phyloP scores from a whole-genome alignment of 2,797 vertebrate species.

The Halcyon leucocephala region DNA sequence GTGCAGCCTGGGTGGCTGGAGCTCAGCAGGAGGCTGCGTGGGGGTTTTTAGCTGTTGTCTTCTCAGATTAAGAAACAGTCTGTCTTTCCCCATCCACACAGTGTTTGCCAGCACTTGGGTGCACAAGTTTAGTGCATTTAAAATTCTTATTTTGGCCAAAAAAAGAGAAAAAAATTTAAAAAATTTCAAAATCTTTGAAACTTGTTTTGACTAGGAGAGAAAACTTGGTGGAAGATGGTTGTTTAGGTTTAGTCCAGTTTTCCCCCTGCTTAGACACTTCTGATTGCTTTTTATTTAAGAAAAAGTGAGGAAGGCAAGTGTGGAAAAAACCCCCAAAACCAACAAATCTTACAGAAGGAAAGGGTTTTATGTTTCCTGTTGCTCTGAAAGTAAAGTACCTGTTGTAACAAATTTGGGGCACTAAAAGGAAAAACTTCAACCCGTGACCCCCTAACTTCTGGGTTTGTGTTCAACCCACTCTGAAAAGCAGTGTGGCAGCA shows the following conservation, averaged over 20 bases:
- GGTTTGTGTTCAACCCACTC: neutral
- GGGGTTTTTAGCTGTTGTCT: neutral
- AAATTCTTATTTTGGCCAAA: neutral
- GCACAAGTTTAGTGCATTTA: neutral
- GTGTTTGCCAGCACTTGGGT: neutral
- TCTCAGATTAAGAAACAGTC: neutral
- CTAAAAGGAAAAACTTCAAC: neutral
- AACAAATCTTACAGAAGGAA: neutral
- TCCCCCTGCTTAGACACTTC: accelerated
- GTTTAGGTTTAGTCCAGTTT: neutral
- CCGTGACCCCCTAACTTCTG: neutral
- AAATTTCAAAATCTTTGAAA: neutral
- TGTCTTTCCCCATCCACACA: accelerated
- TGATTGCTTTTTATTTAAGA: neutral
- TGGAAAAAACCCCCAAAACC: too few relatives aligned
- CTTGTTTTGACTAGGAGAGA: neutral
- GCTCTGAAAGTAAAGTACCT: neutral
- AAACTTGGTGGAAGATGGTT: neutral
- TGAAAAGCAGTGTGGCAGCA: neutral
- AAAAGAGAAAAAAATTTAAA: neutral
- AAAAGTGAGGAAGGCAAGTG: neutral
- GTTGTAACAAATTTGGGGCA: neutral
- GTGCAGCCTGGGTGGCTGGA: neutral
- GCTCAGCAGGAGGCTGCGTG: neutral
- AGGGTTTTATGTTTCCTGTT: neutral